These are phyloP conservation scores for Megalopta genalis DNA, from an alignment of 1,140 invertebrate species.

Conservation along the genomic window DNA sequence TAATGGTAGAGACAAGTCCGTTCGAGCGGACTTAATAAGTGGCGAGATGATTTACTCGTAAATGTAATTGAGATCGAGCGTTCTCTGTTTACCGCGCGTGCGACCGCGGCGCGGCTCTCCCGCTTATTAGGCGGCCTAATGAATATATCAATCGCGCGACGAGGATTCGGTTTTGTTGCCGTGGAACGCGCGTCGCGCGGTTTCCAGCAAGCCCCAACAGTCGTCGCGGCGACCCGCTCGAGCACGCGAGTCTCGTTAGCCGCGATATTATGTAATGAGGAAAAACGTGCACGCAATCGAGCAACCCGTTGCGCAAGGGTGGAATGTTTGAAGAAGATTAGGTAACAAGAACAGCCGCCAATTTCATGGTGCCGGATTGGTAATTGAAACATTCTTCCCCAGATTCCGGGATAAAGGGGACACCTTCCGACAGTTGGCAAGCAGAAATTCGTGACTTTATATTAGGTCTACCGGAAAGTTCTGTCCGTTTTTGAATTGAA, in stretches of 20 bases:
- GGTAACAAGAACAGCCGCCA: neutral
- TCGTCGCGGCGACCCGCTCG: neutral
- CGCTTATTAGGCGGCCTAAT: constrained; percentile 17
- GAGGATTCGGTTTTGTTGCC: neutral
- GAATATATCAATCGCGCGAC: neutral
- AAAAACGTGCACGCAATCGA: neutral
- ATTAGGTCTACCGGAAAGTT: too few relatives aligned
- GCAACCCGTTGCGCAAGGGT: neutral
- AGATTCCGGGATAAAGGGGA: neutral
- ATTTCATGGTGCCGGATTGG: neutral
- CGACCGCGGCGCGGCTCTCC: neutral
- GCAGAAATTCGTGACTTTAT: too few relatives aligned
- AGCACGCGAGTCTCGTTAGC: neutral
- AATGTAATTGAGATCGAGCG: constrained; percentile 23
- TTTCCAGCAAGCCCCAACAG: too few relatives aligned
- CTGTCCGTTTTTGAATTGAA: too few relatives aligned
- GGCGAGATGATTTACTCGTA: too few relatives aligned
- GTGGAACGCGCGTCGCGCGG: neutral
- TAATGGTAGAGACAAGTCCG: constrained; percentile 16
- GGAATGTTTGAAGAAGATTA: neutral
- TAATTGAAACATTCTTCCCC: neutral
- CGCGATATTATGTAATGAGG: neutral
- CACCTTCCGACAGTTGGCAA: too few relatives aligned
- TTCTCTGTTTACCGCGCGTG: neutral
- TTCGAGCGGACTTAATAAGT: constrained; percentile 18